Base-by-base conservation (phyloP, 1,140 invertebrate genomes). In the Triops cancriformis region DNA sequence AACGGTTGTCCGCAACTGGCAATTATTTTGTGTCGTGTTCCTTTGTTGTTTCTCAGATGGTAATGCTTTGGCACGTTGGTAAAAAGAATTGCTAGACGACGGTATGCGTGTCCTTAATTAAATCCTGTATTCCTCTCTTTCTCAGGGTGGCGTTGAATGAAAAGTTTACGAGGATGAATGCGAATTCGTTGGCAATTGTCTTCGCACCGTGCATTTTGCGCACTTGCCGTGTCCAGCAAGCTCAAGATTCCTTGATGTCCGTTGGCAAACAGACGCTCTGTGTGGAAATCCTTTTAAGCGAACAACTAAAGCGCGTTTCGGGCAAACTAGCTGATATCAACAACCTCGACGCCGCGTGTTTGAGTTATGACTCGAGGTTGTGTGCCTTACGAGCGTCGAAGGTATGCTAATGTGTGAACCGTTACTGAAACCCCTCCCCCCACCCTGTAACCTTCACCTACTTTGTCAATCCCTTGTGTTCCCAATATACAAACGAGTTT, bases 121-220 rank as follows among this genome's bases (percentile, higher is more conserved):
- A n/a, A n/a, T n/a, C n/a, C n/a, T n/a, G 73, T 23, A 77, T 76
- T 78, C 51, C 76, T 2, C 76, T 27, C 75, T 81, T 41, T 80
- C 83, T 31, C 82, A 89, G 89, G 80, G 93, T 97, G 1, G 94
- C 94, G 0, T 85, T 92, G 23, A 90, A 94, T 81, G 95, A 97
- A 85, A 88, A 93, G 42, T 91, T 91, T 77, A 98, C 98, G 85
- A 90, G 94, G 78, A 98, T 98, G 96, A 94, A 91, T 80, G 88
- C 94, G 0, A 93, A 93, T 81, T 93, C 94, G 64, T 85, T 98
- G 76, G 94, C 96, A 23, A 96, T 98, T 80, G 94, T 98, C 73
- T 98, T 98, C 86, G 95, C 95, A 12, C 96, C 96, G 9, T 97
- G 95, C 85, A 93, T 98, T 75, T 86, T 98, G 77, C 87, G 95